phyloP scores from a whole-genome alignment of 2,113 vertebrate species.

The Elanus axillaris region DNA sequence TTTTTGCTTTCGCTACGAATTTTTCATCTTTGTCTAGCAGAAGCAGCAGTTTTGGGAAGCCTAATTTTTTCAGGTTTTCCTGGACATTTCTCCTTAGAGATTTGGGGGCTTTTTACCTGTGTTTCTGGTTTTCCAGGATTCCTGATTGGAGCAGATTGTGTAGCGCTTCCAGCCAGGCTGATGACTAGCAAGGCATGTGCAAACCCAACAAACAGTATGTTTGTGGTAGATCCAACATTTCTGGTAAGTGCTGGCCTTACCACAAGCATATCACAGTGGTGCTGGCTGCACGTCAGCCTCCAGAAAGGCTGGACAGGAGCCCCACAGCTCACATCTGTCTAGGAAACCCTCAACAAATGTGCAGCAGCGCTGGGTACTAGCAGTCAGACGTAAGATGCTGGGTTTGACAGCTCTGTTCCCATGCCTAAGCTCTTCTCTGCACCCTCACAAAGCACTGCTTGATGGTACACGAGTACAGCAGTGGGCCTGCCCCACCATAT shows the following conservation, averaged over 20 bases:
- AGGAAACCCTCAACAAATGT: not conserved
- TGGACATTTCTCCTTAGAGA: not conserved
- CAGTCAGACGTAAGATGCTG: not conserved
- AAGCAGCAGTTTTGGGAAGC: not conserved
- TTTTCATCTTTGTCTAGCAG: not conserved
- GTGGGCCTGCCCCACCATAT: rapidly evolving
- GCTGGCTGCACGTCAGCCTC: not conserved
- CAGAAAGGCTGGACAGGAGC: not conserved
- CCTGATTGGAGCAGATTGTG: not conserved
- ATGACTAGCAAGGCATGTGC: not conserved
- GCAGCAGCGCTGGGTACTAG: not conserved
- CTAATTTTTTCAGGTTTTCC: not conserved
- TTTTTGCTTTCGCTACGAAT: not conserved
- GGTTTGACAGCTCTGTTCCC: not conserved
- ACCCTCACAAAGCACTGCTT: not conserved
- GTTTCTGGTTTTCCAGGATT: not conserved
- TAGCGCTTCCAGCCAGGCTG: not conserved
- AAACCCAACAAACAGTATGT: not conserved
- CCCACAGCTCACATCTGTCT: not conserved
- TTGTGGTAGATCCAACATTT: not conserved
- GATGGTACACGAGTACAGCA: not conserved
- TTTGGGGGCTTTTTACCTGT: not conserved
- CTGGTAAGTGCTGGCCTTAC: not conserved
- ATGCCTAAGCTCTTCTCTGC: not conserved
- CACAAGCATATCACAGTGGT: not conserved